Conservation (phyloP, 2,797 vertebrate genomes). For the Pempheris klunzingeri region DNA sequence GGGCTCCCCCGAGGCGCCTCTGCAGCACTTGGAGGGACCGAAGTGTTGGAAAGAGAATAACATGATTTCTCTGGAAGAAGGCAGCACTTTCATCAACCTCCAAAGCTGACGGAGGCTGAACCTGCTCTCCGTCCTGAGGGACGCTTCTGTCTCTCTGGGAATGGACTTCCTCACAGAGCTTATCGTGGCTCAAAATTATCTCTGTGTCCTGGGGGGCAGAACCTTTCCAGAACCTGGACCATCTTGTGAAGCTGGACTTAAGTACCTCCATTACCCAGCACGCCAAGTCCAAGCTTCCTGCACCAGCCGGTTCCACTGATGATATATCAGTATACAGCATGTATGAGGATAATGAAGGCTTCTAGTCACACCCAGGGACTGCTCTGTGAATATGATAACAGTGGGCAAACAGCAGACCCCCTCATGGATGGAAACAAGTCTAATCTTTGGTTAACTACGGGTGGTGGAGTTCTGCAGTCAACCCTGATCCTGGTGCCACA, state of each 20-base stretch:
- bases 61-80: conserved; percentile 55
- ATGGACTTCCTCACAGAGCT: conserved; percentile 73
- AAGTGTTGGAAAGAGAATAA: conserved; percentile 72
- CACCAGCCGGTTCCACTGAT: too few species aligned
- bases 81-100: conserved; percentile 70
- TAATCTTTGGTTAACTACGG: background rate
- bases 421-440: conserved; percentile 6
- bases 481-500: too few species aligned
- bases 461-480: background rate
- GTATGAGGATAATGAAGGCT: conserved; percentile 30
- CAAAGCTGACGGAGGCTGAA: conserved; percentile 76
- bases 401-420: conserved; percentile 7
- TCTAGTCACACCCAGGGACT: conserved; percentile 9
- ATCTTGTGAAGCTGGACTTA: conserved; percentile 70
- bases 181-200: conserved; percentile 62
- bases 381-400: conserved; percentile 25
- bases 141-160: conserved; percentile 71
- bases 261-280: conserved; percentile 61
- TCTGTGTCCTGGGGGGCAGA: conserved; percentile 48
- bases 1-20: conserved; percentile 65
- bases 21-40: conserved; percentile 67
- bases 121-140: conserved; percentile 59
- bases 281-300: conserved; percentile 33
- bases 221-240: conserved; percentile 67
- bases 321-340: too few species aligned